phyloP scores from a whole-genome alignment of 1,140 invertebrate species.

The Lucilia cuprina region DNA sequence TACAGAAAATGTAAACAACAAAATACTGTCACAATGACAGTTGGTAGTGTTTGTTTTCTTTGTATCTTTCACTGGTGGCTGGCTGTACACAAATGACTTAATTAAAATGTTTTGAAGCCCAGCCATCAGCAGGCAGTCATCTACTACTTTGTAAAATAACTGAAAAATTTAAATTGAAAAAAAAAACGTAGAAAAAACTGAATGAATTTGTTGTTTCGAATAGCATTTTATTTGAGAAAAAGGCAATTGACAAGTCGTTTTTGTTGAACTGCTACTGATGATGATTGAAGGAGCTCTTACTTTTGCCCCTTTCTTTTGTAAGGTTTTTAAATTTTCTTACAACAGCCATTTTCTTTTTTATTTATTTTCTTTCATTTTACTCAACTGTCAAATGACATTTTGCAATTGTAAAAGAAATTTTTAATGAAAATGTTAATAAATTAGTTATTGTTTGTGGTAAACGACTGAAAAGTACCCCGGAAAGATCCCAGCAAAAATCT shows the following conservation, averaged over 20 bases:
- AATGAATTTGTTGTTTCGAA: neutral
- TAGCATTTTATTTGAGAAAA: neutral
- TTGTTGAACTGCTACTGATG: neutral
- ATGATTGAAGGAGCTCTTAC: neutral
- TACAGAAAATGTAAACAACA: neutral
- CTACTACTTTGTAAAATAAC: neutral
- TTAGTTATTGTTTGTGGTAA: neutral
- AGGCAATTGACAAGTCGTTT: neutral
- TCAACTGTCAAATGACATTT: slow-evolving; percentile 37
- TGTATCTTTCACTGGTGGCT: neutral
- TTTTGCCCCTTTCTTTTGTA: neutral
- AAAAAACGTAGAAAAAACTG: too few species aligned
- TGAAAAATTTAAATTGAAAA: neutral
- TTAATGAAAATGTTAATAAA: slow-evolving; percentile 27
- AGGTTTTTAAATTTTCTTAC: slow-evolving; percentile 9
- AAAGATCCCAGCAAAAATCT: neutral
- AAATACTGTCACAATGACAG: slow-evolving; percentile 35
- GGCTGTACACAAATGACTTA: slow-evolving; percentile 51
- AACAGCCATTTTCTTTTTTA: neutral
- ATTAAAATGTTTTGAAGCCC: slow-evolving; percentile 49
- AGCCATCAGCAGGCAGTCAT: neutral
- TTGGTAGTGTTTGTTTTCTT: slow-evolving; percentile 21
- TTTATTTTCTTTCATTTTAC: neutral
- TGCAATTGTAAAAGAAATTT: slow-evolving; percentile 18
- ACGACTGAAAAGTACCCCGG: neutral